phyloP scores from a whole-genome alignment of 2,797 vertebrate genomes.

The Urocyon cinereoargenteus region DNA sequence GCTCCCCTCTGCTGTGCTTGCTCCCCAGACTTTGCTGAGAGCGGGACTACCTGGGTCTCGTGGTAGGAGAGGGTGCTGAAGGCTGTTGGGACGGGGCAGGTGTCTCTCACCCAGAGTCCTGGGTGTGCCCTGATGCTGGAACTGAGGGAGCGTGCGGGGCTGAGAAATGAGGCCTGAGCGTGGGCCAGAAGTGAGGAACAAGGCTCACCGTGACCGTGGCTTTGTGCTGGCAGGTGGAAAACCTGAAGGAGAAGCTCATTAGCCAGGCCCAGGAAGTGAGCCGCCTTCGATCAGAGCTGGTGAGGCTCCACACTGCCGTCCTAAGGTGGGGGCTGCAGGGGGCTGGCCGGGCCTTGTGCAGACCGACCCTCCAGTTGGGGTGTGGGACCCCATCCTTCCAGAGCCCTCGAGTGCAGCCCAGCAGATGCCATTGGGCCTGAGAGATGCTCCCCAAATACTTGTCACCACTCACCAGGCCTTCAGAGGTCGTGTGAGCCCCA shows the following conservation, averaged over 20 bases:
- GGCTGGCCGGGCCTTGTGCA: rapidly evolving
- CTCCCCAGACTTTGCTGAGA: not conserved
- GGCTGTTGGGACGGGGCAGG: not conserved
- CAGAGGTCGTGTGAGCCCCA: not conserved
- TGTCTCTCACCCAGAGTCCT: not conserved
- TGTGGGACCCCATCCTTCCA: not conserved
- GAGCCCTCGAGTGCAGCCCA: rapidly evolving
- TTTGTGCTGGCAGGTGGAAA: slow-evolving; percentile 90
- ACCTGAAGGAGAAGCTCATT: slow-evolving; percentile 93
- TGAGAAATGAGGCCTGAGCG: not conserved
- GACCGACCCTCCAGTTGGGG: not conserved
- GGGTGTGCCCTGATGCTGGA: not conserved
- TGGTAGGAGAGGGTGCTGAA: rapidly evolving
- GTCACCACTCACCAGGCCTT: not conserved
- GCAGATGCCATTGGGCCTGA: not conserved
- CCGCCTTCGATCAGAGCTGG: slow-evolving; percentile 93
- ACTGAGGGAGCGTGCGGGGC: not conserved
- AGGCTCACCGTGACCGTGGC: not conserved
- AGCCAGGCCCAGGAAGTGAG: slow-evolving; percentile 94
- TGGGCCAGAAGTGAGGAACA: not conserved
- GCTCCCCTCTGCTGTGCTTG: not conserved
- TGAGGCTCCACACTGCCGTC: slow-evolving; percentile 82
- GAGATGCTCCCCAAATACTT: not conserved
- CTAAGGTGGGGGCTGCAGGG: rapidly evolving
- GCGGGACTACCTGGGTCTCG: not conserved